Conservation (phyloP, 2,113 vertebrate genomes). For the Gavia stellata region DNA sequence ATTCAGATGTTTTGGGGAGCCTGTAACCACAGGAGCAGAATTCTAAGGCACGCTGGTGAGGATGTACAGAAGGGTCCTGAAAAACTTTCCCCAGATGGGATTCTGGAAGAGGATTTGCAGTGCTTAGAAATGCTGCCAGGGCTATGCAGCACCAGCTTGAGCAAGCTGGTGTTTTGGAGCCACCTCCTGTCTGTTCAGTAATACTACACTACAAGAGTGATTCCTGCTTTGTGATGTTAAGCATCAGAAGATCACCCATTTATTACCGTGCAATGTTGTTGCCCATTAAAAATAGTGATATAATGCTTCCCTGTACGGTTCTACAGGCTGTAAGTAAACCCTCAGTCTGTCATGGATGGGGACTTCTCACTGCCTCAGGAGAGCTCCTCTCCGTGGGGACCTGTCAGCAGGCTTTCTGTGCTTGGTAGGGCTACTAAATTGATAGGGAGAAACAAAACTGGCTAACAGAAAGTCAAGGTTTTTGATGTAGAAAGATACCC, state of each 20-base stretch:
- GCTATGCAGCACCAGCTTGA: neutral
- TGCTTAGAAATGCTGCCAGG: neutral
- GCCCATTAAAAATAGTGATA: neutral
- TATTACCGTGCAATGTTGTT: neutral
- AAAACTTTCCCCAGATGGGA: neutral
- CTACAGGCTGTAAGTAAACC: neutral
- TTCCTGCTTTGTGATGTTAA: too few species aligned
- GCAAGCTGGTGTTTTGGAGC: neutral
- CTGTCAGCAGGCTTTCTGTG: neutral
- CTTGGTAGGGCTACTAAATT: neutral
- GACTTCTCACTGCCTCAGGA: neutral
- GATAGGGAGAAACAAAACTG: neutral
- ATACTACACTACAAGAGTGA: neutral
- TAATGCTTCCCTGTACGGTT: neutral
- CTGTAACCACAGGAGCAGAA: neutral
- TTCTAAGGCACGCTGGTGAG: neutral
- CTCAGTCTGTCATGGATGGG: neutral
- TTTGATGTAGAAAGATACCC: neutral
- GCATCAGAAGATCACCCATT: neutral
- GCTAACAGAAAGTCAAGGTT: neutral
- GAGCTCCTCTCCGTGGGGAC: neutral
- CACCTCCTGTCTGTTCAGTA: constrained; percentile 1
- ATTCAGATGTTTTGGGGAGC: neutral
- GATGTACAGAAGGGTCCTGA: neutral
- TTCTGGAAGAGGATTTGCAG: neutral